Evolutionary conservation across 2,113 vertebrate genomes (phyloP), one percentile per base, ranked within the genome.

Genomic region (Cebus imitator): DNA sequence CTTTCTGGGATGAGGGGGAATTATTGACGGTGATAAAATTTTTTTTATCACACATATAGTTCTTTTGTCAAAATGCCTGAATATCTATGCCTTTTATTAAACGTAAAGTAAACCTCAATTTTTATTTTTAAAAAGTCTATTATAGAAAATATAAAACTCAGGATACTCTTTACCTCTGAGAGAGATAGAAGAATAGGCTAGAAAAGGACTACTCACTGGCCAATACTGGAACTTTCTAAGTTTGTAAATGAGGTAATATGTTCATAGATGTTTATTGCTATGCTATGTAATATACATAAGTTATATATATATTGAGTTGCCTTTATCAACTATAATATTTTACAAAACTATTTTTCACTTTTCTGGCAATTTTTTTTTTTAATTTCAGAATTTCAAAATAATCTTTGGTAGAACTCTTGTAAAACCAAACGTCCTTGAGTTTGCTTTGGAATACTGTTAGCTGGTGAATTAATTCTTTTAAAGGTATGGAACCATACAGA

Each of bases 301-400:
- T 21, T 43, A 64, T 50, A 25, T 35, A 70, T 35, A 70, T 37
- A 23, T 45, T 50, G 32, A 30, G 64, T 95, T 70, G 16, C 23
- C 68, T 91, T 58, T 87, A 43, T 50, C 18, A 91, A 35, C 50
- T 61, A 91, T 50, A 90, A 95, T 82, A 83, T n/a, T 87, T 87
- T 55, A 40, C 5, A 75, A 73, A 81, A 75, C 81, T 73, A 20
- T 21, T 64, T 20, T 87, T 76, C 25, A 81, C 32, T 73, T 80
- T 82, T 64, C 8, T 73, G 30, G 11, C 14, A 64, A 32, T 32
- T 25, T 35, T 73, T 64, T 35, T 55, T 57, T 55, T 43, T 43
- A 95, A 50, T 73, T n/a, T 73, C 57, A 18, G 12, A 58, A 82
- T 81, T 78, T 25, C 25, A 58, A 58, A 58, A 58, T 52, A 52